These are phyloP conservation scores for Tipula helvola DNA, from an alignment of 2,888 invertebrate genomes.

Conservation along the genomic window DNA sequence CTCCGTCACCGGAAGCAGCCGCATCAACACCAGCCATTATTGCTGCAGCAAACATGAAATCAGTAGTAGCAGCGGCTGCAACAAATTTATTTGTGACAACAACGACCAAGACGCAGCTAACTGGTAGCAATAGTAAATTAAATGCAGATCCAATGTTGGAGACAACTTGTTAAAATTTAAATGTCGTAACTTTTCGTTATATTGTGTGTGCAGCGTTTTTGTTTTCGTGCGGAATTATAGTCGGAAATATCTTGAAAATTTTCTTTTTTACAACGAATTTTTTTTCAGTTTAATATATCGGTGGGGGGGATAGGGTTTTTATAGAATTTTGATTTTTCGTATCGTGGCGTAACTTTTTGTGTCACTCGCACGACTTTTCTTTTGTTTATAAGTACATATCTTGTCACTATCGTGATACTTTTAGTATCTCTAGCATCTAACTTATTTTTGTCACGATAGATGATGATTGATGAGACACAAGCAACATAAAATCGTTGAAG, in stretches of 20 bases:
- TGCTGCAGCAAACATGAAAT: neutral
- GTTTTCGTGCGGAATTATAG: neutral
- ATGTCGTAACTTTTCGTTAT: neutral
- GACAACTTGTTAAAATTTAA: conserved; percentile 29
- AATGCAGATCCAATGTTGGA: conserved; percentile 30
- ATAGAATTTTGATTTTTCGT: neutral
- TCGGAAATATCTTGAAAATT: neutral
- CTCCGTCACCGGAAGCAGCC: conserved; percentile 12
- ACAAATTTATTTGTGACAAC: neutral
- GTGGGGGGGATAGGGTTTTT: too few species aligned
- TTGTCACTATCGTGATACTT: neutral
- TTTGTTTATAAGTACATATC: neutral
- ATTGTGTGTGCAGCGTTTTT: neutral
- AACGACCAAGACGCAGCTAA: neutral
- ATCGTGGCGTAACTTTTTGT: neutral
- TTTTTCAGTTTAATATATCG: neutral
- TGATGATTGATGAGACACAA: too few species aligned
- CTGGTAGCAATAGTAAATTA: conserved; percentile 15
- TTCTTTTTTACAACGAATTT: neutral
- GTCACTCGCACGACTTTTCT: neutral
- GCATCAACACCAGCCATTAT: neutral
- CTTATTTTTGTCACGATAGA: neutral
- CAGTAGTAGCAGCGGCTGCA: neutral
- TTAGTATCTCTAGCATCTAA: too few species aligned
- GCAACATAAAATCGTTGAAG: neutral